Base-by-base conservation (phyloP, 2,113 vertebrate species). In the Misgurnus anguillicaudatus region DNA sequence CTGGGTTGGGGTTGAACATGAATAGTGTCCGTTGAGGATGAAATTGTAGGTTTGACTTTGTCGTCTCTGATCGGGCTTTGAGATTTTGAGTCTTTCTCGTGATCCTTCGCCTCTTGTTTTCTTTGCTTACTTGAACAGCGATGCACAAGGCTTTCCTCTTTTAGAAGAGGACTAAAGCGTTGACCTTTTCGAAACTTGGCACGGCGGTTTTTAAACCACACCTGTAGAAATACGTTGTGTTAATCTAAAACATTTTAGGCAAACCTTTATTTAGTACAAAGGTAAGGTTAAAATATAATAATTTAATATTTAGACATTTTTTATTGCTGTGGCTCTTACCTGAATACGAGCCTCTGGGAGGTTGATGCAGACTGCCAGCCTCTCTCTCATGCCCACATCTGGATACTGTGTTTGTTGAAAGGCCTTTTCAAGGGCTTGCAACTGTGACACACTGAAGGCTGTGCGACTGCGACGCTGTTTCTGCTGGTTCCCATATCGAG, bases 141-240 rank as follows among this genome's bases (percentile, higher is more conserved):
- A 57, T 83, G 85, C 11, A 86, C 86, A 71, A 53, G 8, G 64
- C 76, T 68, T 57, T 51, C 41, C 13, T 87, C 88, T 75, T 83
- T 88, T 42, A 73, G 82, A 64, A 85, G 45, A 3, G 87, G 80
- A 9, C 82, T 57, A 45, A 80, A 88, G 7, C 85, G 88, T 67
- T 94, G 93, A 61, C 90, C 90, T 88, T 94, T 95, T 31, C 94
- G 93, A 69, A 91, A 92, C 86, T 94, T 95, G 36, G 94, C 94
- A 60, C 94, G 89, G 31, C 94, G 87, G 90, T 95, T 95, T 80
- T 95, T 95, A 85, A 95, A 95, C 94, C 94, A 95, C 8, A 93
- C 93, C 94, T 94, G 84, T 39, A 81, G 1, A 71, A 83, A 69
- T 9, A 64, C 10, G 51, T 57, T 72, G n/a, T 63, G 53, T 57